These are phyloP conservation scores for Platalea minor DNA, from an alignment of 2,797 vertebrate species.

Conservation along the genomic window DNA sequence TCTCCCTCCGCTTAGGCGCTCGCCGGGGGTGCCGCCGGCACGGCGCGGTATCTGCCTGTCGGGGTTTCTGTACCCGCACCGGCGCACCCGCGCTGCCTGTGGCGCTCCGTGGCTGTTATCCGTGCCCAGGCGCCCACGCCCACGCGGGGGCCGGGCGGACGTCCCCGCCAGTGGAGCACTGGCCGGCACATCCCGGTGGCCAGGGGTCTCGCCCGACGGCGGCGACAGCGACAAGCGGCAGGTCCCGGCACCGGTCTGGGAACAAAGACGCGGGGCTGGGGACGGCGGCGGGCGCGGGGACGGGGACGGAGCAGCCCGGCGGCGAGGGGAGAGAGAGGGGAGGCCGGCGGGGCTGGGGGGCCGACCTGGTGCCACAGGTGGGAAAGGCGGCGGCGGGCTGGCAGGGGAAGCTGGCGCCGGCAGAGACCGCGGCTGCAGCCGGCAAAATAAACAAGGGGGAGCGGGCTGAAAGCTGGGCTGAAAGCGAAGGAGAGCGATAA, in stretches of 20 bases:
- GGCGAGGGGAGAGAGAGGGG: background rate
- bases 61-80: background rate
- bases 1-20: background rate
- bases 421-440: background rate
- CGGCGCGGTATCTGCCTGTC: rapidly evolving
- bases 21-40: background rate
- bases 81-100: no score
- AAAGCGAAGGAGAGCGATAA: slow-evolving; percentile 67
- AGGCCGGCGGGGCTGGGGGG: background rate
- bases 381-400: background rate
- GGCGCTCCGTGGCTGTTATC: background rate
- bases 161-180: background rate
- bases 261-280: background rate
- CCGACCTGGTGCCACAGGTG: background rate
- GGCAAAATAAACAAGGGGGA: slow-evolving; percentile 66
- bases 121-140: background rate
- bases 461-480: slow-evolving; percentile 46
- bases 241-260: background rate
- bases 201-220: background rate
- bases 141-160: background rate
- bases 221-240: background rate
- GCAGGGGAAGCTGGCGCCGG: background rate
- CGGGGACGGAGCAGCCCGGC: background rate
- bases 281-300: background rate
- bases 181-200: background rate